Percentiles rank a stretch among this genome's conserved stretches.
Evolutionary conservation across 2,113 vertebrate species (phyloP).

Genomic region (Rhodinocichla rosea): DNA sequence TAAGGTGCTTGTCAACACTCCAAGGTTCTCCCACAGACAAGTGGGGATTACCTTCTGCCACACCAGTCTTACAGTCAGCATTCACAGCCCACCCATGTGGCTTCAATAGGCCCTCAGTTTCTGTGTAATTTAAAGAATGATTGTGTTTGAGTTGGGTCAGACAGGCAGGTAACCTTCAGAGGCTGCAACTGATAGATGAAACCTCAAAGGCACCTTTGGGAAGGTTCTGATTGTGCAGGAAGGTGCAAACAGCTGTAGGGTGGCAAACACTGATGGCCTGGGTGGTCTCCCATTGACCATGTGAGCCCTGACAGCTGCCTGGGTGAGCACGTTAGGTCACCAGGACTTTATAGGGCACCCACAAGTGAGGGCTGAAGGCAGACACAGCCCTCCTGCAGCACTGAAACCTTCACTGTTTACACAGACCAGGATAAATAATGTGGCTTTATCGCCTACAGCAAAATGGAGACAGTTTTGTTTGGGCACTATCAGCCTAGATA

Average conservation of each 20-base stretch:
- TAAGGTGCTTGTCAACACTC: background rate
- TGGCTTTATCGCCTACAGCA: background rate
- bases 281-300: background rate
- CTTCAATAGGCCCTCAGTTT: background rate
- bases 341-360: background rate
- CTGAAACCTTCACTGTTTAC: background rate
- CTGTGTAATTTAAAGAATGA: background rate
- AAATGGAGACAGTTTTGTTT: background rate
- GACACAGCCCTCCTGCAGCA: background rate
- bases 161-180: background rate
- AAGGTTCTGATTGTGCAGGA: background rate
- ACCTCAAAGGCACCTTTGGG: background rate
- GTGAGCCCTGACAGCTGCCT: background rate
- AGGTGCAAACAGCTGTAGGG: background rate
- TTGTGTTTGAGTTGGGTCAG: background rate
- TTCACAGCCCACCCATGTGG: background rate
- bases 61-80: background rate
- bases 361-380: background rate
- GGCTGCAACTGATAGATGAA: background rate
- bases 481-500: background rate
- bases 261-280: background rate
- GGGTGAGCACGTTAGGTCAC: background rate
- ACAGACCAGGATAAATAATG: background rate
- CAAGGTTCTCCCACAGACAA: background rate
- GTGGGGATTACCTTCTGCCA: background rate